Base-by-base conservation (phyloP, 2,888 invertebrate species). In the Tenodera sinensis region DNA sequence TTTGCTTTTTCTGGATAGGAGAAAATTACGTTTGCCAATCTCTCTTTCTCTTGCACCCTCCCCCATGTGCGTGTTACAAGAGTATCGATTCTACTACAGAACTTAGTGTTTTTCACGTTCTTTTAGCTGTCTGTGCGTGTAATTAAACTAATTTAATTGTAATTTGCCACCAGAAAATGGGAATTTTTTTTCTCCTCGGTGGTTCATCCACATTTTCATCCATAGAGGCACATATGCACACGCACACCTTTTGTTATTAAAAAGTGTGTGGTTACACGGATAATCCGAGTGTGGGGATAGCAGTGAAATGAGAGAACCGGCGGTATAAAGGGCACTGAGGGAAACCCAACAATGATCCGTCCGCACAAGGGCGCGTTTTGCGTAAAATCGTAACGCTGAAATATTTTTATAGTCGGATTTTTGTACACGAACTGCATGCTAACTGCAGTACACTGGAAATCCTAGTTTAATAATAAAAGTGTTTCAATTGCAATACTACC, bases 71-170 rank as follows among this genome's bases (percentile, higher is more conserved):
- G 4, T 71, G 54, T 71, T 71, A 71, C 54, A 71, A 71, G 54
- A 71, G 54, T 71, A 71, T 71, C 54, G 54, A 20, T 71, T 71
- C 54, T 71, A 1, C 54, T 71, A 15, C 54, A 71, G 20, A 71
- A 71, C 54, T 71, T 25, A 71, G 20, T 42, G 42, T 71, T 71
- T 71, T 71, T 71, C 54, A 71, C 54, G 54, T 71, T 71, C 54
- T 71, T 71, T 71, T 20, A 71, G 54, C 54, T 71, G 54, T 71
- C 25, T 71, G 54, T 71, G 20, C 54, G 71, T 82, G 88, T 88
- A 88, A 88, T 88, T 84, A 84, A 88, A 88, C 88, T 88, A 88
- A 88, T 88, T 88, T 88, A 27, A 85, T 88, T 88, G 85, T 87
- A 82, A 71, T 87, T 87, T 87, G 87, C 82, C 81, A 87, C 87